A percentile compares a stretch with the other conserved stretches of the same genome.
These are phyloP conservation scores for Benitochromis conjunctus DNA, from an alignment of 2,113 vertebrate genomes.

Conservation along the genomic window DNA sequence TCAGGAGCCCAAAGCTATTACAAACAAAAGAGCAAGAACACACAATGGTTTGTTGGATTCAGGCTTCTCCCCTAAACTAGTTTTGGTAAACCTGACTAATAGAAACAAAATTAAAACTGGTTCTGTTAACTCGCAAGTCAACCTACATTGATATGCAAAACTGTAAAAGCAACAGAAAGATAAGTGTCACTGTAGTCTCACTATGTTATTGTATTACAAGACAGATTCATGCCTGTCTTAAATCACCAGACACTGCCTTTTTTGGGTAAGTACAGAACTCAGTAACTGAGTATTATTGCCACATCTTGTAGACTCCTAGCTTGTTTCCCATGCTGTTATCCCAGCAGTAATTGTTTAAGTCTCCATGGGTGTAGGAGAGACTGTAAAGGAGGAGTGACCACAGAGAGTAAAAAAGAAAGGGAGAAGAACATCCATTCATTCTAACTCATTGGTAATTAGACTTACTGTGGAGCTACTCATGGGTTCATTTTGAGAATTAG, in stretches of 20 bases:
- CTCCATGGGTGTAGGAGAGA: background rate
- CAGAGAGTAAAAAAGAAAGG: background rate
- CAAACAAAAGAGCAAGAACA: background rate
- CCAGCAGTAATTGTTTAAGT: background rate
- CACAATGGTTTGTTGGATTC: background rate
- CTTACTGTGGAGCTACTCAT: background rate
- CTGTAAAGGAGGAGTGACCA: background rate
- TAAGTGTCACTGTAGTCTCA: background rate
- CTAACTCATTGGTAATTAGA: background rate
- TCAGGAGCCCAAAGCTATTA: background rate
- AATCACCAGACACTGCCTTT: background rate
- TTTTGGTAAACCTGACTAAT: background rate
- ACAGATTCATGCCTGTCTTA: background rate
- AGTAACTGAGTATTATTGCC: background rate
- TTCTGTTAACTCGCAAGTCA: background rate
- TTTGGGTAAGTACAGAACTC: background rate
- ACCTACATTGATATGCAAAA: background rate
- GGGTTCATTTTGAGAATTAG: background rate
- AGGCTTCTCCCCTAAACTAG: background rate
- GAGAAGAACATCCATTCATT: background rate
- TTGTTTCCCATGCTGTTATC: background rate
- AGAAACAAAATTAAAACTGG: background rate
- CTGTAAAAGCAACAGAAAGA: background rate
- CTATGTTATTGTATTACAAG: background rate
- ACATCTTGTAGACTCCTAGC: background rate